phyloP scores from a whole-genome alignment of 2,113 vertebrate species.

The Dermatemys mawii region DNA sequence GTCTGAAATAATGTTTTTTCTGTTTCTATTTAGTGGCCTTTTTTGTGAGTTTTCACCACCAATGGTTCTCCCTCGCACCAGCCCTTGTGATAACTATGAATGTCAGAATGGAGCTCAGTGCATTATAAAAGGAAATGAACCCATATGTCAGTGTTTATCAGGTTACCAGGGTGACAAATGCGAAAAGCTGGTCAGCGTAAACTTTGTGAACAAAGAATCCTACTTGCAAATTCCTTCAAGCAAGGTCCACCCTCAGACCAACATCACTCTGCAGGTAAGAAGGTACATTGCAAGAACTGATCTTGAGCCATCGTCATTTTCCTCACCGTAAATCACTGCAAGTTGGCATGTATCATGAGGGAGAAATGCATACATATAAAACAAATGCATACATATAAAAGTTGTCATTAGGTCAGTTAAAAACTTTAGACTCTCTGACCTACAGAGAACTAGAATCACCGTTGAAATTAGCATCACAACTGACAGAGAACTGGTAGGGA shows the following conservation, averaged over 20 bases:
- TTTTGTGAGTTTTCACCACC: slow-evolving; percentile 97
- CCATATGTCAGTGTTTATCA: slow-evolving; percentile 92
- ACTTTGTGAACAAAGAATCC: slow-evolving; percentile 93
- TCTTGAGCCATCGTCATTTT: neutral
- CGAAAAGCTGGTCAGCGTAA: slow-evolving; percentile 94
- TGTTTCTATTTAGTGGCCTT: slow-evolving; percentile 83
- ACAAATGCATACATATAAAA: no score
- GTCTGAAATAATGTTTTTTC: neutral
- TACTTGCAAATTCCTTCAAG: slow-evolving; percentile 93
- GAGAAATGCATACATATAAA: no score
- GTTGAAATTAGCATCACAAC: neutral
- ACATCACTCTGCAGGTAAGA: slow-evolving; percentile 95
- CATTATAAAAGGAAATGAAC: slow-evolving; percentile 87
- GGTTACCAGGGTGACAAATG: slow-evolving; percentile 94
- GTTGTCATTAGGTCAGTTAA: neutral
- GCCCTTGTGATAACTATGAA: slow-evolving; percentile 94
- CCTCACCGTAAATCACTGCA: neutral
- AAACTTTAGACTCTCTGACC: neutral
- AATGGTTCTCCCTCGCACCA: slow-evolving; percentile 97
- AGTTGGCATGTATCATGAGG: neutral
- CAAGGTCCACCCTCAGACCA: slow-evolving; percentile 87
- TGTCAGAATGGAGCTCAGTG: slow-evolving; percentile 96
- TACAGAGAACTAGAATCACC: neutral
- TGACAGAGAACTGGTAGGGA: neutral
- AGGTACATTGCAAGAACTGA: neutral